phyloP scores from a whole-genome alignment of 2,888 invertebrate species.

The Scaptomyza flava region DNA sequence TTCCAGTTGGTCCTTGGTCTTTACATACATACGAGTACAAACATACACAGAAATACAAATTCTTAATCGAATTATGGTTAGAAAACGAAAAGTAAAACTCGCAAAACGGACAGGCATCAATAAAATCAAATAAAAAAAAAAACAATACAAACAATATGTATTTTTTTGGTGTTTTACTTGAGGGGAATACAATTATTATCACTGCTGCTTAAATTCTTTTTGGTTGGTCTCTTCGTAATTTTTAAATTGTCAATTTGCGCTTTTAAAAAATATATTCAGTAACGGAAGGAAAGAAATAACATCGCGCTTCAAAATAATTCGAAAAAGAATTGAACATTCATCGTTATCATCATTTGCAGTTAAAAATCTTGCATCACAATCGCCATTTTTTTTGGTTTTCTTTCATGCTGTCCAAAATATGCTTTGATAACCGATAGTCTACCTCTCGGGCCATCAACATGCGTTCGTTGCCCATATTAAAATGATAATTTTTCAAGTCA shows the following conservation, averaged over 20 bases:
- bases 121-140: slow-evolving; percentile 26
- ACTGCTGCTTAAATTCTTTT: slow-evolving; percentile 18
- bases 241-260: slow-evolving; percentile 34
- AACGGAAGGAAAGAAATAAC: slow-evolving; percentile 42
- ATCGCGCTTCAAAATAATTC: slow-evolving; percentile 42
- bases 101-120: slow-evolving; percentile 20
- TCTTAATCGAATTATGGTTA: slow-evolving; percentile 22
- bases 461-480: slow-evolving; percentile 40
- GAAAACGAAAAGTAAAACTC: slow-evolving; percentile 9
- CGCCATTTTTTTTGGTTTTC: slow-evolving; percentile 19
- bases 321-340: slow-evolving; percentile 31
- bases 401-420: slow-evolving; percentile 38
- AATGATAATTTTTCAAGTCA: slow-evolving; percentile 35
- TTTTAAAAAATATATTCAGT: slow-evolving; percentile 39
- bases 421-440: slow-evolving; percentile 17
- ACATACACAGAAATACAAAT: slow-evolving; percentile 25
- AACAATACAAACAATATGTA: slow-evolving; percentile 10
- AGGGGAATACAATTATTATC: slow-evolving; percentile 8
- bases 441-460: slow-evolving; percentile 33
- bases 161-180: slow-evolving; percentile 6
- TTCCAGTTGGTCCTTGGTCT: slow-evolving; percentile 87
- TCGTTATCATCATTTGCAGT: not conserved
- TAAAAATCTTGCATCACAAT: slow-evolving; percentile 1
- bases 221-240: slow-evolving; percentile 29
- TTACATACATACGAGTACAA: slow-evolving; percentile 39